These are phyloP conservation scores for Lordiphosa stackelbergi DNA, from an alignment of 1,140 invertebrate genomes.

Conservation along the genomic window DNA sequence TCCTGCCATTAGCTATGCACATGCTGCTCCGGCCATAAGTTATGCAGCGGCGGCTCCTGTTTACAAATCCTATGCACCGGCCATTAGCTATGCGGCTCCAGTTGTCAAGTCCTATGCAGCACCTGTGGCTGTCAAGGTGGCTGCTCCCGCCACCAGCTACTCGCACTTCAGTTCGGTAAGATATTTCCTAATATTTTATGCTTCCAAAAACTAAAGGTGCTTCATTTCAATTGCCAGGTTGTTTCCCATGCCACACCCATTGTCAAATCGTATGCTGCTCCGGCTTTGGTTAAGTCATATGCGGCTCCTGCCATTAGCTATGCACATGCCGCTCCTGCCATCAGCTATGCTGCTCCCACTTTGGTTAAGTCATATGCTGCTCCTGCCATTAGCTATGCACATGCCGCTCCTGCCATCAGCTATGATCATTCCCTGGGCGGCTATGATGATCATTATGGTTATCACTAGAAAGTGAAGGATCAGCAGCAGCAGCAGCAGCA, in stretches of 20 bases:
- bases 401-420: slow-evolving; percentile 52
- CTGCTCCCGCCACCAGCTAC: slow-evolving; percentile 53
- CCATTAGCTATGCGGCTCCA: slow-evolving; percentile 57
- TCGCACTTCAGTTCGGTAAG: slow-evolving; percentile 66
- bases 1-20: slow-evolving; percentile 46
- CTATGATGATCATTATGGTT: slow-evolving; percentile 49
- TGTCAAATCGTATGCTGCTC: slow-evolving; percentile 33
- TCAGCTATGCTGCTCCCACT: slow-evolving; percentile 61
- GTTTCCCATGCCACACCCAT: slow-evolving; percentile 47
- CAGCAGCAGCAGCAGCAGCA: slow-evolving; percentile 13
- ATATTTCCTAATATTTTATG: background rate
- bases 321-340: slow-evolving; percentile 46
- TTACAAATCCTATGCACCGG: slow-evolving; percentile 52
- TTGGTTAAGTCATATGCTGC: slow-evolving; percentile 52
- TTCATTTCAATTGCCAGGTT: slow-evolving; percentile 19
- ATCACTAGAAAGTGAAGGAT: slow-evolving; percentile 9
- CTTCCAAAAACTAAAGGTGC: background rate
- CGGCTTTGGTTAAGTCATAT: slow-evolving; percentile 41
- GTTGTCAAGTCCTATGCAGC: slow-evolving; percentile 30
- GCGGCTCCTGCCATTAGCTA: slow-evolving; percentile 25
- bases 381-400: slow-evolving; percentile 55
- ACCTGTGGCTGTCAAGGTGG: slow-evolving; percentile 16
- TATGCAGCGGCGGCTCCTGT: slow-evolving; percentile 51
- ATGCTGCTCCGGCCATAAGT: slow-evolving; percentile 48
- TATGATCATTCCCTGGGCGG: slow-evolving; percentile 33